phyloP scores from a whole-genome alignment of 1,140 invertebrate species.

The Elysia chlorotica region DNA sequence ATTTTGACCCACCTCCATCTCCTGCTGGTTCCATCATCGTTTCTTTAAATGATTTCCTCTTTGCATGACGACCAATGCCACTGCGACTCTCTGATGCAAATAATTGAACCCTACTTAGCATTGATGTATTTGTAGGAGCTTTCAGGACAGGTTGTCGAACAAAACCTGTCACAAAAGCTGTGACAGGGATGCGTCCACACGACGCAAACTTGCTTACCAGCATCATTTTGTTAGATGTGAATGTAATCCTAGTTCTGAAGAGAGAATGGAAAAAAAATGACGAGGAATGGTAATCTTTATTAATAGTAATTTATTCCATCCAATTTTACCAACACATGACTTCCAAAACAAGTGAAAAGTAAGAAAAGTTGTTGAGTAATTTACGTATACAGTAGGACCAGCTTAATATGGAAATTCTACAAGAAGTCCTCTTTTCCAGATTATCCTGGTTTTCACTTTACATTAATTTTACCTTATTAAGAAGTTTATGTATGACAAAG shows the following conservation, averaged over 20 bases:
- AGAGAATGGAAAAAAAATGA: not conserved
- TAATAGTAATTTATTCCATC: not conserved
- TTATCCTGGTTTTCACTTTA: no score
- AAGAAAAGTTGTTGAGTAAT: no score
- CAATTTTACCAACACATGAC: not conserved
- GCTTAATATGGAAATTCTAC: no score
- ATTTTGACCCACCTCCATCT: constrained; percentile 62
- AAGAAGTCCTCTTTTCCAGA: no score
- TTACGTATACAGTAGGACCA: no score
- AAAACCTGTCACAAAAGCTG: constrained; percentile 42
- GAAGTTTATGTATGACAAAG: no score
- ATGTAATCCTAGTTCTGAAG: not conserved
- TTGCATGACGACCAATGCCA: constrained; percentile 26
- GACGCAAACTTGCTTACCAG: constrained; percentile 25
- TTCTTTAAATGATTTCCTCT: constrained; percentile 61
- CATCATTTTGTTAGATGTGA: constrained; percentile 30
- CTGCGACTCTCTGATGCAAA: constrained; percentile 39
- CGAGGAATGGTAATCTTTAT: not conserved
- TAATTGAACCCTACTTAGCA: constrained; percentile 31
- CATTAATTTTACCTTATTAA: no score
- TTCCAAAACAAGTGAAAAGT: no score
- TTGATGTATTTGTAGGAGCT: constrained; percentile 21
- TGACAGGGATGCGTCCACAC: constrained; percentile 35
- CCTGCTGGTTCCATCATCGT: constrained; percentile 64
- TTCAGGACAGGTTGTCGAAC: constrained; percentile 22